Conservation (phyloP, 1,140 invertebrate genomes). For the Stegodyphus mimosarum region DNA sequence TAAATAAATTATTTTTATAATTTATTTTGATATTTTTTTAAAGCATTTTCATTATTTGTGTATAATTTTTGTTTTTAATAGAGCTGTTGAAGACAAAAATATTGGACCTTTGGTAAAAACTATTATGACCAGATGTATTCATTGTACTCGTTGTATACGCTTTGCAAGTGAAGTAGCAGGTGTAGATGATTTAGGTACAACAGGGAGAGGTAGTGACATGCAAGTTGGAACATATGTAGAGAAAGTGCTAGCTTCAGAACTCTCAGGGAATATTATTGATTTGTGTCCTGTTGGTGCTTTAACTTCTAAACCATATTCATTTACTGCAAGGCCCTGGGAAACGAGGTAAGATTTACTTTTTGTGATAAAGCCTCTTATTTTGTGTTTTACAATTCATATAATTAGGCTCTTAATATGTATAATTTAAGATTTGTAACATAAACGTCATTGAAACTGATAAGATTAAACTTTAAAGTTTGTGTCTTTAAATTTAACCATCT, state of each 20-base stretch:
- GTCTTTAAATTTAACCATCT: too few relatives aligned
- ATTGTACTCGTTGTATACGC: slow-evolving; percentile 97
- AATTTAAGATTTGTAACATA: too few relatives aligned
- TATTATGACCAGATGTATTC: slow-evolving; percentile 99
- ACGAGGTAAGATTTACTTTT: slow-evolving; percentile 69
- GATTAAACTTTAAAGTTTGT: too few relatives aligned
- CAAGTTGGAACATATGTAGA: slow-evolving; percentile 99
- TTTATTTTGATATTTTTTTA: not conserved
- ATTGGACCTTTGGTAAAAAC: slow-evolving; percentile 98
- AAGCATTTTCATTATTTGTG: not conserved
- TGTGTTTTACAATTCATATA: too few relatives aligned
- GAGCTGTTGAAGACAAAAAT: slow-evolving; percentile 99
- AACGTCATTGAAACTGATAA: too few relatives aligned
- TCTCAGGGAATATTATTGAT: slow-evolving; percentile 99
- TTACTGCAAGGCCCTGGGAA: slow-evolving; percentile 89
- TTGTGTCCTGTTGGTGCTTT: slow-evolving; percentile 98
- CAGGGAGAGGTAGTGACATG: slow-evolving; percentile 95
- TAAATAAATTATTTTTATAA: not conserved
- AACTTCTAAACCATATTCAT: slow-evolving; percentile 97
- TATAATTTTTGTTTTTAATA: slow-evolving; percentile 66
- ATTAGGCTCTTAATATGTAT: too few relatives aligned
- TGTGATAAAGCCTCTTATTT: too few relatives aligned
- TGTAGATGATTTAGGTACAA: slow-evolving; percentile 97
- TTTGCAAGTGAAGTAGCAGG: slow-evolving; percentile 97
- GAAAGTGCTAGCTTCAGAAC: slow-evolving; percentile 96